Evolutionary conservation across 2,888 invertebrate genomes (phyloP), one percentile per base, ranked within the genome.

Genomic region (Sarcophaga rosellei): DNA sequence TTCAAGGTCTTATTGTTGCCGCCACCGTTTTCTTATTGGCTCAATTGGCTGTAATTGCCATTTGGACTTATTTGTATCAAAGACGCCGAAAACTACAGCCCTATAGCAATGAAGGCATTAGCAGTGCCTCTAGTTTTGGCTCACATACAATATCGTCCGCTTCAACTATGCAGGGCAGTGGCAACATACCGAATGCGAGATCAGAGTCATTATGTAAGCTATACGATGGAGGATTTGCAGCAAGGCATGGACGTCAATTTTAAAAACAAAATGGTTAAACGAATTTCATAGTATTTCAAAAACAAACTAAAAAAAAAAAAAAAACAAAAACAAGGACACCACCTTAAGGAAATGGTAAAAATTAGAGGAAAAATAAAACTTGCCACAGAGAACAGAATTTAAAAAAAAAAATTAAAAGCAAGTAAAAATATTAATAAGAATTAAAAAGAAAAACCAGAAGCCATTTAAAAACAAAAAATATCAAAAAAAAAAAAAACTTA

Each of bases 41-140:
- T 35, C 98, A 98, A 94, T 95, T 98, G 92, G 96, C 96, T 90
- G 95, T 98, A 86, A 96, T 98, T 89, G 96, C 97, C 72, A 97
- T 96, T 88, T 98, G 97, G 97, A 96, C 97, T 88, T 97, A 97
- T 94, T 95, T 97, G 92, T 97, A 97, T 96, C 97, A 97, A 93
- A 95, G 97, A 90, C 95, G 96, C 92, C 95, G 96, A 90, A 94
- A 93, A 88, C 90, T 92, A 63, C 89, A 89, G 76, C 88, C 89
- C 77, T 90, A 90, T 61, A 88, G 88, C 70, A 90, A 89, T 75
- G 90, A 90, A 53, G 89, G 87, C 1, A 84, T 89, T n/a, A 89
- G 89, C 86, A 89, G 79, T 25, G 81, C 89, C 45, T 89, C 90
- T 17, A 89, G 88, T 45, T 91, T 89, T 78, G 88, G 89, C 20